phyloP scores from a whole-genome alignment of 2,888 invertebrate species.

The Augiades crinisus region DNA sequence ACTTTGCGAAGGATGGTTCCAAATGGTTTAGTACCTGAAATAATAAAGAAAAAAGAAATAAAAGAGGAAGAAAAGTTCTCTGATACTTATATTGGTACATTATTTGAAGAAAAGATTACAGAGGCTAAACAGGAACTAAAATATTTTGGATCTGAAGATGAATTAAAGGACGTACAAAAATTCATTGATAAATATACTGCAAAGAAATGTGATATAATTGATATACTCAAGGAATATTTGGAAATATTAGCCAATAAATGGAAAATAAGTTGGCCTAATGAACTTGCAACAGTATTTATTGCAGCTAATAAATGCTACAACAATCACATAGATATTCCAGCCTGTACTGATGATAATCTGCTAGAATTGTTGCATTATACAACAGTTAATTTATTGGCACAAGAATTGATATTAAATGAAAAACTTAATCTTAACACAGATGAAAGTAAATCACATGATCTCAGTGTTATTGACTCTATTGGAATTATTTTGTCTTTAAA shows the following conservation, averaged over 20 bases:
- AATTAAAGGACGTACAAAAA: constrained; percentile 83
- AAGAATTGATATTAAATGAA: constrained; percentile 66
- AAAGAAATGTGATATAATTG: constrained; percentile 78
- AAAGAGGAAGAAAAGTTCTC: constrained; percentile 79
- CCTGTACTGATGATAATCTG: constrained; percentile 56
- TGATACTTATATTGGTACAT: constrained; percentile 83
- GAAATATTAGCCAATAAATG: constrained; percentile 82
- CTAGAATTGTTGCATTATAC: constrained; percentile 59
- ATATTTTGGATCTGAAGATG: constrained; percentile 85
- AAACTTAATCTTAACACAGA: constrained; percentile 48
- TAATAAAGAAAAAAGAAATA: constrained; percentile 60
- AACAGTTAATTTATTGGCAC: constrained; percentile 59
- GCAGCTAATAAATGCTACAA: constrained; percentile 81
- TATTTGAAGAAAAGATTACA: constrained; percentile 75
- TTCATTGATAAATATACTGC: constrained; percentile 83
- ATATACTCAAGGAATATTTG: constrained; percentile 82
- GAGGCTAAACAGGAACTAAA: constrained; percentile 6
- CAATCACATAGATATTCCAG: constrained; percentile 66
- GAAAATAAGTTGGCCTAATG: constrained; percentile 84
- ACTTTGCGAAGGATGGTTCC: constrained; percentile 86
- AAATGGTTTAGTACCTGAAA: constrained; percentile 73
- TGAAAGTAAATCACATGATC: constrained; percentile 46
- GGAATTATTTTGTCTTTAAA: constrained; percentile 58
- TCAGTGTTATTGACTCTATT: constrained; percentile 60
- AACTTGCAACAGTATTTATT: constrained; percentile 80